Conservation (phyloP, 2,113 vertebrate genomes). For the Sula dactylatra region DNA sequence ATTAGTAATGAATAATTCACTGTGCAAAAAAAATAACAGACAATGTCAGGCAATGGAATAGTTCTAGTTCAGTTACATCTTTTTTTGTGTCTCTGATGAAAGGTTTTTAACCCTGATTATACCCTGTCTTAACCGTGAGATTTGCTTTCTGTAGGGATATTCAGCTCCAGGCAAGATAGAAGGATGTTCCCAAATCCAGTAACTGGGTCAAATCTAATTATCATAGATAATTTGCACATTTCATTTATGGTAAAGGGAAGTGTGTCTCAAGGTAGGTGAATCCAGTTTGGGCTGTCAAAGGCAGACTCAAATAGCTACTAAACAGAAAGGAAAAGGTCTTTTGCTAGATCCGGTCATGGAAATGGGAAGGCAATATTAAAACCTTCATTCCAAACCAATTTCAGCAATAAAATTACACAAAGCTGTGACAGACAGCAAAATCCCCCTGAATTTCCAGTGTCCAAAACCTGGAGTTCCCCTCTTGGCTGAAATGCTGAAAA, state of each 20-base stretch:
- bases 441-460: neutral
- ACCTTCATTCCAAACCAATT: neutral
- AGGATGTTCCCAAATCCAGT: conserved; percentile 52
- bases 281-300: neutral
- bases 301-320: neutral
- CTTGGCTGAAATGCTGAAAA: neutral
- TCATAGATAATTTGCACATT: conserved; percentile 55
- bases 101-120: conserved; percentile 52
- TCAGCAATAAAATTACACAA: neutral
- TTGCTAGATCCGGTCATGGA: neutral
- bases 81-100: neutral
- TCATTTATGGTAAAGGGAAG: conserved; percentile 25
- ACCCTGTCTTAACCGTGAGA: neutral
- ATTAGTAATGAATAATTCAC: conserved; percentile 44
- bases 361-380: neutral
- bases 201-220: conserved; percentile 66
- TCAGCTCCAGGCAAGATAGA: conserved; percentile 43
- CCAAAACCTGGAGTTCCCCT: neutral
- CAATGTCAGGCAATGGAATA: neutral
- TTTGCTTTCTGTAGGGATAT: conserved; percentile 32
- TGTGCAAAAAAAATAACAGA: neutral
- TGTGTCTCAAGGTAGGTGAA: conserved; percentile 39
- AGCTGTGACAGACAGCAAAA: neutral
- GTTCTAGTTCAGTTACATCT: conserved; percentile 16
- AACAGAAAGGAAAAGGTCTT: neutral